These are phyloP conservation scores for Heterotilapia buettikoferi DNA, from an alignment of 2,113 vertebrate genomes.

Conservation along the genomic window DNA sequence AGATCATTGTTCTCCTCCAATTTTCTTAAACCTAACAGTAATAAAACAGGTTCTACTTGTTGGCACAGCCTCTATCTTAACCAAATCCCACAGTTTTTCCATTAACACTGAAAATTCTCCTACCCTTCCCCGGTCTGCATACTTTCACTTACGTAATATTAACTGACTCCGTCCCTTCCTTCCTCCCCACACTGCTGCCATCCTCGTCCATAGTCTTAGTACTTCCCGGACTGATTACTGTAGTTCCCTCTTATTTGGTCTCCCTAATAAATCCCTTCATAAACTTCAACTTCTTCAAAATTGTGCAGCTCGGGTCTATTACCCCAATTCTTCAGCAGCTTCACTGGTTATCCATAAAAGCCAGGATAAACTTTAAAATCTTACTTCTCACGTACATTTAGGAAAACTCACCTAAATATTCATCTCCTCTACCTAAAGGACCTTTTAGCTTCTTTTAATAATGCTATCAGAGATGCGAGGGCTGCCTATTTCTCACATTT, in stretches of 20 bases:
- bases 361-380: neutral
- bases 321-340: neutral
- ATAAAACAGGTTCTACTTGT: neutral
- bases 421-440: neutral
- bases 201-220: neutral
- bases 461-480: neutral
- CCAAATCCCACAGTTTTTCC: neutral
- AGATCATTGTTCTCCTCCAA: neutral
- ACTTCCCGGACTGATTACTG: neutral
- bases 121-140: neutral
- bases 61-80: neutral
- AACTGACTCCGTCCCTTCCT: neutral
- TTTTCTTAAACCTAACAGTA: neutral
- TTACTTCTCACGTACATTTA: neutral
- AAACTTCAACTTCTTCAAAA: neutral
- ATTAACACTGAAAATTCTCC: neutral
- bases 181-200: neutral
- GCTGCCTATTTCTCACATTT: neutral
- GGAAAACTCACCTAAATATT: neutral
- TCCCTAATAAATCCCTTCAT: neutral
- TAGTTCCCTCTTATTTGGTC: neutral
- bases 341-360: neutral
- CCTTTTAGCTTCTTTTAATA: neutral
- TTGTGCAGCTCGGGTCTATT: neutral
- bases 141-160: neutral